Percentiles rank a stretch among this genome's conserved stretches.
Conservation (phyloP, 2,797 vertebrate genomes). For the Silurus aristotelis region DNA sequence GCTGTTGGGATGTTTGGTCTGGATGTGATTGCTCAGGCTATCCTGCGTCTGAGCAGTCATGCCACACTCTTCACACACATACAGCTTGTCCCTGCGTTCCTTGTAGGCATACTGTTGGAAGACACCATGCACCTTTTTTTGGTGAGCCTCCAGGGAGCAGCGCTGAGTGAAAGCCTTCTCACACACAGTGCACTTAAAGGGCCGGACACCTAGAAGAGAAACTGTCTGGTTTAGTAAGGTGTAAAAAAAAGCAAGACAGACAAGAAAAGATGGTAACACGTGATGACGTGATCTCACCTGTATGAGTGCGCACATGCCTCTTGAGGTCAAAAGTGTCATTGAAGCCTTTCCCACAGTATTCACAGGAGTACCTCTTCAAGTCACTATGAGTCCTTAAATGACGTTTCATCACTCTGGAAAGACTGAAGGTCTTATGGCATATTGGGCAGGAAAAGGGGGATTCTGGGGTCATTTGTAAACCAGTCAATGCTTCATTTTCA, state of each 20-base stretch:
- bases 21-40: slow-evolving; percentile 77
- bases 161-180: slow-evolving; percentile 84
- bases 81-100: slow-evolving; percentile 80
- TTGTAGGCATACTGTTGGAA: slow-evolving; percentile 82
- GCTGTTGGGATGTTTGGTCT: slow-evolving; percentile 71
- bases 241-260: background rate
- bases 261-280: background rate
- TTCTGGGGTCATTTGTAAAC: slow-evolving; percentile 12
- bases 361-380: slow-evolving; percentile 80
- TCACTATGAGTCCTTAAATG: slow-evolving; percentile 84
- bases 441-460: slow-evolving; percentile 71
- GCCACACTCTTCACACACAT: slow-evolving; percentile 83
- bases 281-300: slow-evolving; percentile 68
- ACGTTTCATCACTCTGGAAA: slow-evolving; percentile 82
- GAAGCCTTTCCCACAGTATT: slow-evolving; percentile 85
- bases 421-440: slow-evolving; percentile 79
- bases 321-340: slow-evolving; percentile 85
- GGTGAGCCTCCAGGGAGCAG: slow-evolving; percentile 82
- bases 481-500: slow-evolving; percentile 29
- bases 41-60: slow-evolving; percentile 79
- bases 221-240: background rate
- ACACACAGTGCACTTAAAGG: slow-evolving; percentile 82
- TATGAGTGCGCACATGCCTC: slow-evolving; percentile 82
- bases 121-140: slow-evolving; percentile 80
- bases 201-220: slow-evolving; percentile 74